A percentile compares a stretch with the other conserved stretches of the same genome.
These are phyloP conservation scores for Dicentrarchus labrax DNA, from an alignment of 2,113 vertebrate genomes.

Conservation along the genomic window DNA sequence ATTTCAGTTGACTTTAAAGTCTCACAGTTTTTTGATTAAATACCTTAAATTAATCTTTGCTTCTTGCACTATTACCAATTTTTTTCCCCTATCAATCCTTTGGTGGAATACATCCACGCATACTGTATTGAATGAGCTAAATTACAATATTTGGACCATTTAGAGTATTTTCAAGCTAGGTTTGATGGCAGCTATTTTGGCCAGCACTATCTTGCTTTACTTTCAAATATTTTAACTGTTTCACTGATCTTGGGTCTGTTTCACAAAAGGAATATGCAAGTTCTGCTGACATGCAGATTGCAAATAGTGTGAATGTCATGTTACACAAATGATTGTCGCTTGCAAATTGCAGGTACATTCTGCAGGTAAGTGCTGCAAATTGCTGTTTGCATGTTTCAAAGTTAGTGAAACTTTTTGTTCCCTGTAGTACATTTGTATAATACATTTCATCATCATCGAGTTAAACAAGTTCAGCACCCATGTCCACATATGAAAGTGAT, in stretches of 20 bases:
- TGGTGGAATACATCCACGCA: not conserved
- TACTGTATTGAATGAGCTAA: not conserved
- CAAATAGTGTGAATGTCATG: not conserved
- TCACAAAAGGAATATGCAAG: not conserved
- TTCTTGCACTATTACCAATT: not conserved
- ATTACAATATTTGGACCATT: not conserved
- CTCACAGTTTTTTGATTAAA: not conserved
- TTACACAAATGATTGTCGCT: slow-evolving; percentile 9
- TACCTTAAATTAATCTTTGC: not conserved
- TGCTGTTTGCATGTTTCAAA: not conserved
- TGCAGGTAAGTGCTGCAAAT: not conserved
- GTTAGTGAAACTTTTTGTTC: not conserved
- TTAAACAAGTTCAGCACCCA: not conserved
- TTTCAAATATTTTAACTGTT: not conserved
- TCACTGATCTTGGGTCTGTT: not conserved
- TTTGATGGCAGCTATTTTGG: no score
- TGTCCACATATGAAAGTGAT: not conserved
- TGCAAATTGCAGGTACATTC: slow-evolving; percentile 9
- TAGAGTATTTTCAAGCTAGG: not conserved
- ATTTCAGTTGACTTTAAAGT: not conserved
- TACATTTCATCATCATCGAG: not conserved
- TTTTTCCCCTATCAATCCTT: not conserved
- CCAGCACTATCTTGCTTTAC: no score
- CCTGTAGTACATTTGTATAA: not conserved
- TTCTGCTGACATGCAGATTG: no score